Conservation (phyloP, 2,113 vertebrate species). For the Mesembrinibis cayennensis region DNA sequence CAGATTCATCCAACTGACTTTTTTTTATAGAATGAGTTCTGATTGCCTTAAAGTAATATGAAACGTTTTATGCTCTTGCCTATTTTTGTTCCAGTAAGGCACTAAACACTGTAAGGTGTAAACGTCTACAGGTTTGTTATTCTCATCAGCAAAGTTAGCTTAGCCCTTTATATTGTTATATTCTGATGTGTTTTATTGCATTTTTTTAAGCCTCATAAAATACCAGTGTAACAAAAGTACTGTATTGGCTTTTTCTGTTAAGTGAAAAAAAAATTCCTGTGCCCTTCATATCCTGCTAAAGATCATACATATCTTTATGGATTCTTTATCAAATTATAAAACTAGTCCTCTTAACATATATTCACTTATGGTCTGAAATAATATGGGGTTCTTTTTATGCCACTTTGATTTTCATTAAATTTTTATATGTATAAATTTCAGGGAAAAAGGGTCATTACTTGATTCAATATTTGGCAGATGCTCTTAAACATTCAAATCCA, state of each 20-base stretch:
- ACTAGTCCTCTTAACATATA: neutral
- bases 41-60: neutral
- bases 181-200: neutral
- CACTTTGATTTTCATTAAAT: neutral
- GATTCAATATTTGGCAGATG: neutral
- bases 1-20: neutral
- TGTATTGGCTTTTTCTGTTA: neutral
- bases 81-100: neutral
- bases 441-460: neutral
- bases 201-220: neutral
- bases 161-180: neutral
- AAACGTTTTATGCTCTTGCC: neutral
- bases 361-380: neutral
- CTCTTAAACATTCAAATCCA: neutral
- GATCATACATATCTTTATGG: neutral
- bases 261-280: neutral
- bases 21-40: neutral
- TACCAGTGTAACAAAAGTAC: neutral
- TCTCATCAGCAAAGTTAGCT: neutral
- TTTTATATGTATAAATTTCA: neutral
- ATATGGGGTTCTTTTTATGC: fast-evolving
- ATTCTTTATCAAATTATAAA: neutral
- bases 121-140: neutral
- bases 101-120: neutral
- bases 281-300: neutral